Base-by-base conservation (phyloP, 1,140 invertebrate species). In the Drosophila fuyamai region DNA sequence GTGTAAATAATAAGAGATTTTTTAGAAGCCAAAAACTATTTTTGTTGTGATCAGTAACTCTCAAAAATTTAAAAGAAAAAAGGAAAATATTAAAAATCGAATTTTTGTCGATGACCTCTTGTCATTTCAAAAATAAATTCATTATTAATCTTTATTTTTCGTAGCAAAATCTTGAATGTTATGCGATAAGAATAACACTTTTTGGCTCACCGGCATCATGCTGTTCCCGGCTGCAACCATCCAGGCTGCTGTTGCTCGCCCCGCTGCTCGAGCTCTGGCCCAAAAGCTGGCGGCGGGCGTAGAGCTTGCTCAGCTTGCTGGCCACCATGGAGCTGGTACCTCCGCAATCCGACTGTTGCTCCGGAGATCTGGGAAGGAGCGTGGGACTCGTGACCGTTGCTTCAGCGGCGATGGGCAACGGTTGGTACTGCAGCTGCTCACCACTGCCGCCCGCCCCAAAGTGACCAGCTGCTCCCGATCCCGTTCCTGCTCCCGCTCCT, bases 251-350 rank as follows among this genome's bases (percentile, higher is more conserved):
- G 58, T 44, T 68, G 58, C 67, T 79, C 16, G 65, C 75, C n/a
- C 74, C 61, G 18, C 61, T 67, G 59, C 70, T 75, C 14, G 61
- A 59, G 14, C 65, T 74, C 40, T 90, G 82, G 0, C 83, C 83
- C 43, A 89, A 14, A 7, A 84, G 70, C 43, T 89, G 91, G 1
- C 86, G 78, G 8, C 85, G 75, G 3, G 76, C 84, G 61, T 90
- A 92, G 8, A 92, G 78, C 59, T 92, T 92, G 43, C 85, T 81
- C 46, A 91, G 44, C 55, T 92, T 92, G 53, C 81, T 86, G 58
- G 72, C 67, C 51, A 80, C 74, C 36, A 63, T 46, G 4, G 47
- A 63, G 4, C 59, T 56, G 14, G 43, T 13, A 3, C 57, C 48
- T 4, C 41, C 51, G 2, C 47, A 68, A 3, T 68, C 65, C n/a